A percentile compares a stretch with the other conserved stretches of the same genome.
phyloP scores from a whole-genome alignment of 2,888 invertebrate genomes.

The Phlogophora meticulosa region DNA sequence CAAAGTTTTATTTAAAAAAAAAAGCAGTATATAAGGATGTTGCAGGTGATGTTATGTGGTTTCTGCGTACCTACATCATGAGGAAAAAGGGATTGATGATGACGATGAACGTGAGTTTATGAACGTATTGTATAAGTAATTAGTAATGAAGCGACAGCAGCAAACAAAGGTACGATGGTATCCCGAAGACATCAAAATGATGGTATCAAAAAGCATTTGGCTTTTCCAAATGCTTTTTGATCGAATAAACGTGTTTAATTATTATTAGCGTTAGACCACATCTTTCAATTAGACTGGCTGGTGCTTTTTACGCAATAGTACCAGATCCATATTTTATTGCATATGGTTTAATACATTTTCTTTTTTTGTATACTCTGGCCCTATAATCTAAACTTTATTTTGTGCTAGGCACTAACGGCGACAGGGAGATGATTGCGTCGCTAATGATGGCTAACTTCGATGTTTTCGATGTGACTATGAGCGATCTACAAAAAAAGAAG shows the following conservation, averaged over 20 bases:
- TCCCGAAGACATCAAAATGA: background rate
- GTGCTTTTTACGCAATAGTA: background rate
- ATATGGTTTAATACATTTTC: too few relatives aligned
- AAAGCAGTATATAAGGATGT: too few relatives aligned
- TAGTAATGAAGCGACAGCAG: background rate
- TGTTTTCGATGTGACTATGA: slow-evolving; percentile 98
- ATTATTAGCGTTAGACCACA: background rate
- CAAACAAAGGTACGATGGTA: background rate
- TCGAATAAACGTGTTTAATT: too few relatives aligned
- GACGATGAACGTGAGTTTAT: too few relatives aligned
- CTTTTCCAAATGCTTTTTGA: background rate
- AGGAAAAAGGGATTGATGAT: too few relatives aligned
- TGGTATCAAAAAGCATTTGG: too few relatives aligned
- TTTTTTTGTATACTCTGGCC: too few relatives aligned
- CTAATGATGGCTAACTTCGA: slow-evolving; percentile 96
- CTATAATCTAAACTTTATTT: background rate
- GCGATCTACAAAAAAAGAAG: slow-evolving; percentile 94
- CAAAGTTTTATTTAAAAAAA: too few relatives aligned
- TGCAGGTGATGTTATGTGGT: too few relatives aligned
- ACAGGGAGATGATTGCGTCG: slow-evolving; percentile 98
- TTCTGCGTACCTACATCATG: too few relatives aligned
- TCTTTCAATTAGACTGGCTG: background rate
- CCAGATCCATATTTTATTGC: background rate
- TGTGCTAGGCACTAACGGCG: slow-evolving; percentile 95
- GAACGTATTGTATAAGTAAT: too few relatives aligned